Percentiles rank a stretch among this genome's conserved stretches.
phyloP scores from a whole-genome alignment of 1,140 invertebrate species.

The Monomorium pharaonis region DNA sequence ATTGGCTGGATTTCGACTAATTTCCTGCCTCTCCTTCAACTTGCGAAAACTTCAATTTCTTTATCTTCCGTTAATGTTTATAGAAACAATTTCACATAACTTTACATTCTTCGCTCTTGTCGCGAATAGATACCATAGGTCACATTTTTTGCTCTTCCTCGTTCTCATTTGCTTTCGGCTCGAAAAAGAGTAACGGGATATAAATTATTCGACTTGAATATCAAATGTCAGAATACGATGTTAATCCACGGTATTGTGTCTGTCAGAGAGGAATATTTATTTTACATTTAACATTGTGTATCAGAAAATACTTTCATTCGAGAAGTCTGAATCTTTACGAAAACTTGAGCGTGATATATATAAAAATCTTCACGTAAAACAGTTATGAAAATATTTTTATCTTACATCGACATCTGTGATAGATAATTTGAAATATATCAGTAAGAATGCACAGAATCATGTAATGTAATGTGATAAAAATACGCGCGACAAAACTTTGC shows the following conservation, averaged over 20 bases:
- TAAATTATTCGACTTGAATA: neutral
- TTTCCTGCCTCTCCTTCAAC: neutral
- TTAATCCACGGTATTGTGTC: slow-evolving; percentile 29
- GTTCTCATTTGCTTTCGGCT: neutral
- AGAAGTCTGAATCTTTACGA: neutral
- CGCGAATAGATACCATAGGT: neutral
- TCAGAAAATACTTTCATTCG: neutral
- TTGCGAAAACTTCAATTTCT: neutral
- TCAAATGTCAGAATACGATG: neutral
- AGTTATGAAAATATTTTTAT: neutral
- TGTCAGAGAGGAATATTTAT: neutral
- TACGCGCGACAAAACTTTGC: neutral
- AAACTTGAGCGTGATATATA: neutral
- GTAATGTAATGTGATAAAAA: slow-evolving; percentile 8
- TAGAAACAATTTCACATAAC: neutral
- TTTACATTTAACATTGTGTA: neutral
- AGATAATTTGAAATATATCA: neutral
- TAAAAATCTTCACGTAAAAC: neutral
- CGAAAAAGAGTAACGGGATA: neutral
- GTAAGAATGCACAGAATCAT: neutral
- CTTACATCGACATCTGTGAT: neutral
- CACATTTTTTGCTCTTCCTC: neutral
- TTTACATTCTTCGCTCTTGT: neutral
- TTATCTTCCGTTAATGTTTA: slow-evolving; percentile 10
- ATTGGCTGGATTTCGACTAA: neutral